These are phyloP conservation scores for Meles meles DNA, from an alignment of 2,113 vertebrate genomes.

Conservation along the genomic window DNA sequence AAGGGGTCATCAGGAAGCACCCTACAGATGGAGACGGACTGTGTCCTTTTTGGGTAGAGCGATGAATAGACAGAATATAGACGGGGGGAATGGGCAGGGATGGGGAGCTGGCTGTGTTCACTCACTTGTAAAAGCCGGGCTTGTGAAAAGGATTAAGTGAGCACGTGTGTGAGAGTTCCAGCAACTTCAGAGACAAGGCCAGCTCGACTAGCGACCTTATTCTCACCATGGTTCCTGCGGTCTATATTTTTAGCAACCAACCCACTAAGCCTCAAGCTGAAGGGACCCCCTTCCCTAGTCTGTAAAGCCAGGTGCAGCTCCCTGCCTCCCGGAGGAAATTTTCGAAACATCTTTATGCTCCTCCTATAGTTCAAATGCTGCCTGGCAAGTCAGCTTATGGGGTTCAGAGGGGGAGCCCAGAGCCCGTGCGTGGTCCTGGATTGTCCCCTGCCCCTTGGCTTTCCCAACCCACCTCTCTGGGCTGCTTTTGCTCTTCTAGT, in stretches of 20 bases:
- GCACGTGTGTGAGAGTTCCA: background rate
- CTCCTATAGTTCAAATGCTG: background rate
- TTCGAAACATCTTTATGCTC: background rate
- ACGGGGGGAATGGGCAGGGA: accelerated
- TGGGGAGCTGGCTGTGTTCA: background rate
- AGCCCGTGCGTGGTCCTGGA: background rate
- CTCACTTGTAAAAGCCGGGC: background rate
- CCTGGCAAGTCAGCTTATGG: background rate
- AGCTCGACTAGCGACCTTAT: accelerated
- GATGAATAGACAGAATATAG: background rate
- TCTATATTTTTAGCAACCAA: background rate
- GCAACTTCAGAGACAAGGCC: background rate
- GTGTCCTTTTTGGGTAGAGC: background rate
- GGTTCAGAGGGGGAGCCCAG: background rate
- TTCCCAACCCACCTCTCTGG: background rate
- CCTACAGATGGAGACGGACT: background rate
- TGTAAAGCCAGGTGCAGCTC: background rate
- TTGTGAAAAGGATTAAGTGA: background rate
- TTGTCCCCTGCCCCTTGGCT: background rate
- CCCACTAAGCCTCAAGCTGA: background rate
- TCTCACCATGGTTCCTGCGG: background rate
- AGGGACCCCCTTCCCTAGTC: background rate
- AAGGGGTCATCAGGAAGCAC: background rate
- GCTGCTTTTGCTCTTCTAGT: background rate
- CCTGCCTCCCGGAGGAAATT: background rate